Evolutionary conservation across 2,113 vertebrate species (phyloP), one percentile per base, ranked within the genome.

Genomic region (Silurus meridionalis): DNA sequence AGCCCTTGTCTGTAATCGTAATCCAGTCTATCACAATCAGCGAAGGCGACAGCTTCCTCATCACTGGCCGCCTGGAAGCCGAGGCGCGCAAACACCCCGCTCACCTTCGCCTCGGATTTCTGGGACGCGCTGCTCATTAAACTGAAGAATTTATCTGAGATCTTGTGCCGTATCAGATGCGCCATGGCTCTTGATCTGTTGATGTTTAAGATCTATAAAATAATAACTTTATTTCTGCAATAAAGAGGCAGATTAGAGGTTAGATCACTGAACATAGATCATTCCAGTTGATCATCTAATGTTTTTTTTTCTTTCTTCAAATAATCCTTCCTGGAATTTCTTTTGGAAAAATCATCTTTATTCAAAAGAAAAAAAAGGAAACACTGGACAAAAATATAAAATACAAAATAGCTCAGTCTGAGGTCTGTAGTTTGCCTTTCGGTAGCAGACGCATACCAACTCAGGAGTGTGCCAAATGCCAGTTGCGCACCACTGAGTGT

Each of bases 31-130:
- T 99, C 98, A 91, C 97, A 97, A 83, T 97, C 96, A 2, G 95
- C 97, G 86, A 99, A 99, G 0, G 97, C 97, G 92, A 98, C 89
- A 8, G 96, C 97, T 87, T 99, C 98, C 64, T 99, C 98, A 78
- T 97, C 96, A 0, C 97, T 99, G 81, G 98, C 97, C 88, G 97
- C 96, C 94, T 99, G 98, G 91, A 99, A 98, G 72, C 97, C 98
- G 95, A 99, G 94, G 82, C 98, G 95, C 88, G 97, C 98, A 86
- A 99, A 98, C 93, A 98, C 94, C 52, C 97, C 97, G 91, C 98
- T 99, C 94, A 99, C 95, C 95, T 98, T 98, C 90, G 97, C 97
- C 94, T 97, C 97, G 25, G 98, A 99, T 90, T 97, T 97, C 94
- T 97, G 93, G 90, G 96, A 96, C 75, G 98, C 97, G 28, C 97